Evolutionary conservation across 1,140 invertebrate genomes (phyloP).

Genomic region (Ceratina australensis): DNA sequence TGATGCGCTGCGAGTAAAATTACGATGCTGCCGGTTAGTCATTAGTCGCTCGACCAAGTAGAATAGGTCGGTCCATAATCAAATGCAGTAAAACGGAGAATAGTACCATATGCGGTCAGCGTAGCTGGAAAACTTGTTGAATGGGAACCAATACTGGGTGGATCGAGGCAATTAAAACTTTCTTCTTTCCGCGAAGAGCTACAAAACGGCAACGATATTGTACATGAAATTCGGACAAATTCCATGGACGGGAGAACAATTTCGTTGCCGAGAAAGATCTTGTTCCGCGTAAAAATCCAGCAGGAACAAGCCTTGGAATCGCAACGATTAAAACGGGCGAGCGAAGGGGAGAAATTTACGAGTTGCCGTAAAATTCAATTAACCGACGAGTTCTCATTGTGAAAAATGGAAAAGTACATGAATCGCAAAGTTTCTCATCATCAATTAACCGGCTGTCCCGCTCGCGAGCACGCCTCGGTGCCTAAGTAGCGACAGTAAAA

Average conservation of each 20-base stretch:
- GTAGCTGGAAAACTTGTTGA: constrained; percentile 28
- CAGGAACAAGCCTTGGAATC: constrained; percentile 18
- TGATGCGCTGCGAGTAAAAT: not conserved
- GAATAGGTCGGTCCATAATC: not conserved
- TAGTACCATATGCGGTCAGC: not conserved
- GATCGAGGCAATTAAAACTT: constrained; percentile 27
- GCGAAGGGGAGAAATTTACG: constrained; percentile 49
- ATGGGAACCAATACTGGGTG: not conserved
- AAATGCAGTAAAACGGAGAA: not conserved
- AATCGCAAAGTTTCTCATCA: constrained; percentile 32
- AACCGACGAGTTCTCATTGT: constrained; percentile 33
- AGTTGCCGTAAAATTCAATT: constrained; percentile 54
- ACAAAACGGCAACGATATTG: not conserved
- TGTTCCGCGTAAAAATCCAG: not conserved
- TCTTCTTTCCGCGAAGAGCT: not conserved
- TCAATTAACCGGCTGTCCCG: constrained; percentile 45
- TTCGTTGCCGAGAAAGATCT: not conserved
- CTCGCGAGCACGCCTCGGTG: not conserved
- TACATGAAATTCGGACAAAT: not conserved
- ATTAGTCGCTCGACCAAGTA: not conserved
- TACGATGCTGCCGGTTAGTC: not conserved
- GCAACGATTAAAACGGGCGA: constrained; percentile 9
- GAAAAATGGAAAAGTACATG: constrained; percentile 8
- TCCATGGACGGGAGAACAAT: not conserved
- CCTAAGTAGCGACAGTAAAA: constrained; percentile 35